phyloP scores from a whole-genome alignment of 53 echinoderm and acorn worm species.

The Arbacia lixula region DNA sequence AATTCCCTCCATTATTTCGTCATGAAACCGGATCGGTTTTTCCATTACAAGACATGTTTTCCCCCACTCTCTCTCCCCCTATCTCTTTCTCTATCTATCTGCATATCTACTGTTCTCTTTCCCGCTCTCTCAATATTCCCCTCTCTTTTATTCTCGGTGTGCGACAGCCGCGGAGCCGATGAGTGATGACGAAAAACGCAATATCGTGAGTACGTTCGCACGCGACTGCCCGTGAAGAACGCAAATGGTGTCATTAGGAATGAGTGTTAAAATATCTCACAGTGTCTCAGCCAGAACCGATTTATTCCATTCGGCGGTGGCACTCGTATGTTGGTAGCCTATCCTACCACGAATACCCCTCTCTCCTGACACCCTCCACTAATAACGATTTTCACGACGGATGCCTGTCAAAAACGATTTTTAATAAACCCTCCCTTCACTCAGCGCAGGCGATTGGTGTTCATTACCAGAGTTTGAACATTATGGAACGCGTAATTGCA shows the following conservation, averaged over 20 bases:
- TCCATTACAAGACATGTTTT: too few relatives aligned
- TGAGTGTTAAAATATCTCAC: constrained; percentile 43
- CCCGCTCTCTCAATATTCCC: too few relatives aligned
- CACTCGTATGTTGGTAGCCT: too few relatives aligned
- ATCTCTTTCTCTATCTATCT: too few relatives aligned
- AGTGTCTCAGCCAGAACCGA: constrained; percentile 20
- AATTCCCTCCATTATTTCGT: constrained; percentile 41
- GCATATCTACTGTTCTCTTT: too few relatives aligned
- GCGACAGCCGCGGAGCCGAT: constrained; percentile 22
- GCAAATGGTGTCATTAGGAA: constrained; percentile 39
- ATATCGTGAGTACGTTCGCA: constrained; percentile 27
- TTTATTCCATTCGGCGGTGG: not conserved
- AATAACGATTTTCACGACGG: constrained; percentile 25
- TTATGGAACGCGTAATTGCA: constrained; percentile 56
- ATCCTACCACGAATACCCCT: constrained; percentile 13
- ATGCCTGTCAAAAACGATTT: constrained; percentile 29
- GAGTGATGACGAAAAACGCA: constrained; percentile 39
- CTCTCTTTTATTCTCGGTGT: constrained; percentile 13
- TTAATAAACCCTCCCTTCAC: constrained; percentile 48
- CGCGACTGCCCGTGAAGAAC: constrained; percentile 46
- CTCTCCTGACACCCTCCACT: constrained; percentile 12
- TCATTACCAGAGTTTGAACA: constrained; percentile 39
- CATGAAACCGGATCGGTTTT: constrained; percentile 42
- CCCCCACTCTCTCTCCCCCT: too few relatives aligned
- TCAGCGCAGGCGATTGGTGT: constrained; percentile 32